These are phyloP conservation scores for Trissoscelio sp. DNA, from an alignment of 2,888 invertebrate species.

Conservation along the genomic window DNA sequence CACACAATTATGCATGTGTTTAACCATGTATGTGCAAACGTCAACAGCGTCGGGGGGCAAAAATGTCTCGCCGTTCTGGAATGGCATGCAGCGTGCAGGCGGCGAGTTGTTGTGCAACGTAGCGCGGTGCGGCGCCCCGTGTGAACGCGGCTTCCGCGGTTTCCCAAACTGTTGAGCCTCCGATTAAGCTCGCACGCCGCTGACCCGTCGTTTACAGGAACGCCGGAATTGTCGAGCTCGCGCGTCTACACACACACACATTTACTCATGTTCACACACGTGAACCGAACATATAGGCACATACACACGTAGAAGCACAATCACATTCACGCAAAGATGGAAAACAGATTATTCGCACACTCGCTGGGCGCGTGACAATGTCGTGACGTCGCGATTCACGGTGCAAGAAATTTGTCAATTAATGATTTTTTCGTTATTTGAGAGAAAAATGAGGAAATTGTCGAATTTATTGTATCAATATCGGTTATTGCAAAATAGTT, in stretches of 20 bases:
- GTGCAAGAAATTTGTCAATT: slow-evolving; percentile 8
- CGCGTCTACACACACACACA: slow-evolving; percentile 33
- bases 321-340: not conserved
- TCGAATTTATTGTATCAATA: no score
- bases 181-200: slow-evolving; percentile 67
- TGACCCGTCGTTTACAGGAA: slow-evolving; percentile 68
- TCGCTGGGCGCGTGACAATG: slow-evolving; percentile 52
- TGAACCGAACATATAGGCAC: no score
- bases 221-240: slow-evolving; percentile 62
- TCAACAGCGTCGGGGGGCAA: slow-evolving; percentile 37
- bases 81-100: slow-evolving; percentile 37
- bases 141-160: slow-evolving; percentile 75
- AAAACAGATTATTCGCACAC: slow-evolving; percentile 50
- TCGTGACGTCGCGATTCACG: slow-evolving; percentile 24
- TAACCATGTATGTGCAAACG: slow-evolving; percentile 39
- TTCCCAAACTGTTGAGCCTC: slow-evolving; percentile 73
- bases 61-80: slow-evolving; percentile 46
- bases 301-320: no score
- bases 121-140: slow-evolving; percentile 62
- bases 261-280: not conserved
- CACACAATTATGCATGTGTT: not conserved
- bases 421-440: no score
- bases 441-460: no score
- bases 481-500: no score
- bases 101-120: slow-evolving; percentile 58